Percentiles rank a stretch among this genome's conserved stretches.
Conservation (phyloP, 1,140 invertebrate species). For the Gonioctena quinquepunctata region DNA sequence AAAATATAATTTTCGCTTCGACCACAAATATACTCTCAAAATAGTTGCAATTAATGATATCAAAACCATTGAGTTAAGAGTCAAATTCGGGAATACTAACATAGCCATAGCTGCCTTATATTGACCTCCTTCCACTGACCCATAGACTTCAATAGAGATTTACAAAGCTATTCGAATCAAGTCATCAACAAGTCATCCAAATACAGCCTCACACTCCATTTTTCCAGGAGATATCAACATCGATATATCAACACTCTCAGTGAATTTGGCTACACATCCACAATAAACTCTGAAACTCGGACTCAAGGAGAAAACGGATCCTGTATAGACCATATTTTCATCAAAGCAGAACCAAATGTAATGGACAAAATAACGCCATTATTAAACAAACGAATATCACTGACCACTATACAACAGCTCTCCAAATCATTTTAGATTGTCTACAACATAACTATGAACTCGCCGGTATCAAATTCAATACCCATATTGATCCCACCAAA, state of each 20-base stretch:
- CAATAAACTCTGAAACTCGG: constrained; percentile 1
- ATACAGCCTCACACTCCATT: background rate
- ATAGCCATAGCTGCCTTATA: too few species aligned
- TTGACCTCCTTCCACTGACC: too few species aligned
- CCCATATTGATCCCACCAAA: background rate
- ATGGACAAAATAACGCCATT: background rate
- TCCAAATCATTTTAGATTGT: background rate
- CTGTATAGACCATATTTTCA: constrained; percentile 15
- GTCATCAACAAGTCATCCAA: background rate
- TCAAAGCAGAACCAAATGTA: background rate
- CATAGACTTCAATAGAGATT: too few species aligned
- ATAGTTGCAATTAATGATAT: too few species aligned
- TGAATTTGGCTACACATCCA: constrained; percentile 11
- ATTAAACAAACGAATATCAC: constrained; percentile 12
- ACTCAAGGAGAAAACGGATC: background rate
- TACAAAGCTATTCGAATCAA: too few species aligned
- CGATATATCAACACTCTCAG: constrained; percentile 2
- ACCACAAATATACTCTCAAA: too few species aligned
- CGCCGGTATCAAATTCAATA: background rate
- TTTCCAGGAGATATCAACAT: background rate
- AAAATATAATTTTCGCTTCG: too few species aligned
- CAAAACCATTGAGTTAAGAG: too few species aligned
- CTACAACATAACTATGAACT: background rate
- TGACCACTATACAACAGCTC: constrained; percentile 1
- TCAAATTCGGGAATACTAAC: too few species aligned